Evolutionary conservation across 2,113 vertebrate genomes (phyloP).

Genomic region (Odobenus rosmarus): DNA sequence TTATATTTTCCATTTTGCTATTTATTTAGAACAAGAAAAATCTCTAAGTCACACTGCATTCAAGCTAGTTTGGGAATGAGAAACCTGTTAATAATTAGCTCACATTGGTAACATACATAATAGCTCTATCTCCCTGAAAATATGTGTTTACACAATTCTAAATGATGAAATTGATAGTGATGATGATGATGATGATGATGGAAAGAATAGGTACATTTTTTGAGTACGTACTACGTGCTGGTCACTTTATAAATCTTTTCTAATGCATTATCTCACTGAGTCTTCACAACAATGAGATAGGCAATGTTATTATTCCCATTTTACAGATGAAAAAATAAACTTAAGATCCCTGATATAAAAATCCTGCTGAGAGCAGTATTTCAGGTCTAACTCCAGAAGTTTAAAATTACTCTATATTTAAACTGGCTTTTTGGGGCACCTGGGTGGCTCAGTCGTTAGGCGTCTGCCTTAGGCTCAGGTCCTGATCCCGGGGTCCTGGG

Average conservation of each 20-base stretch:
- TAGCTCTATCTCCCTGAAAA: background rate
- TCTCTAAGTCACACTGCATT: background rate
- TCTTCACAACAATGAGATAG: background rate
- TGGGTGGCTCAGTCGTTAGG: no score
- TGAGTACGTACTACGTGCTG: background rate
- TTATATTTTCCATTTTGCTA: background rate
- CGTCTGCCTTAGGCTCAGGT: no score
- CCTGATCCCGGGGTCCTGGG: no score
- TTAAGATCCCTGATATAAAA: background rate
- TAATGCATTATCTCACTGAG: background rate
- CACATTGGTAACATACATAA: background rate
- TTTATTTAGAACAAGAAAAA: background rate
- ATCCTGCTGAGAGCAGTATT: background rate
- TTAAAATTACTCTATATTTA: conserved; percentile 7
- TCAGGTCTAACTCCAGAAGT: background rate
- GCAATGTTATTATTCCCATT: background rate
- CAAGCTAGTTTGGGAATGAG: background rate
- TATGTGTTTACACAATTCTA: background rate
- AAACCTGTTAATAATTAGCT: background rate
- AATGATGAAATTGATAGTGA: background rate
- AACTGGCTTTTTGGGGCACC: background rate
- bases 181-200: background rate
- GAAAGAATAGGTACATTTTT: background rate
- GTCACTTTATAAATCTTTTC: background rate
- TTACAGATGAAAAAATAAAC: background rate